These are phyloP conservation scores for Phylloscopus trochiloides DNA, from an alignment of 2,113 vertebrate genomes.

Conservation along the genomic window DNA sequence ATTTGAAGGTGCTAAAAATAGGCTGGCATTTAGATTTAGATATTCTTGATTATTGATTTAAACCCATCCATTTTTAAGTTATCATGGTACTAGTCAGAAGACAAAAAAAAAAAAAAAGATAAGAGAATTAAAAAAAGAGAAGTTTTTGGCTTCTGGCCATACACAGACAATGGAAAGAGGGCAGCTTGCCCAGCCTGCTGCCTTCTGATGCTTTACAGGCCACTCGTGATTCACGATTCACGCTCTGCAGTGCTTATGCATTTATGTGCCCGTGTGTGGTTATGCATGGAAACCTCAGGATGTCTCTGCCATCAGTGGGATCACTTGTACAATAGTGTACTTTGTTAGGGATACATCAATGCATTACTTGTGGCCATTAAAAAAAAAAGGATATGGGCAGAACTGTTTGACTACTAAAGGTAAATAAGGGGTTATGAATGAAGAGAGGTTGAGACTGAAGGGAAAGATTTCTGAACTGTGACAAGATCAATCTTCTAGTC, in stretches of 20 bases:
- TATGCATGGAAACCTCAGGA: not conserved
- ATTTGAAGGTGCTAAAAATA: not conserved
- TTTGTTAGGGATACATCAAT: not conserved
- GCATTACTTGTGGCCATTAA: not conserved
- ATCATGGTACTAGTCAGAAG: not conserved
- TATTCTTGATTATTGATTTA: not conserved
- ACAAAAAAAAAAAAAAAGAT: rapidly evolving
- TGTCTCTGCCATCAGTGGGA: not conserved
- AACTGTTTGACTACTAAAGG: not conserved
- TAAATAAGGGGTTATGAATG: not conserved
- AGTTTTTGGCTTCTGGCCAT: not conserved
- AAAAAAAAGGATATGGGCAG: not conserved
- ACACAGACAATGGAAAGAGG: not conserved
- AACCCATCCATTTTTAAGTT: not conserved
- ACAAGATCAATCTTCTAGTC: not conserved
- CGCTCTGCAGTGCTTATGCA: not conserved
- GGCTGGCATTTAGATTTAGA: not conserved
- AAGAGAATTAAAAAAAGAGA: not conserved
- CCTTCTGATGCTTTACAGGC: not conserved
- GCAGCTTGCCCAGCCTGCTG: not conserved
- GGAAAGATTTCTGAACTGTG: not conserved
- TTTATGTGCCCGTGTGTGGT: not conserved
- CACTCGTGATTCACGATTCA: not conserved
- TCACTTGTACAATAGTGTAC: not conserved
- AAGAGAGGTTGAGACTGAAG: not conserved